A percentile compares a stretch with the other conserved stretches of the same genome.
phyloP scores from a whole-genome alignment of 1,140 invertebrate genomes.

The Battus philenor region DNA sequence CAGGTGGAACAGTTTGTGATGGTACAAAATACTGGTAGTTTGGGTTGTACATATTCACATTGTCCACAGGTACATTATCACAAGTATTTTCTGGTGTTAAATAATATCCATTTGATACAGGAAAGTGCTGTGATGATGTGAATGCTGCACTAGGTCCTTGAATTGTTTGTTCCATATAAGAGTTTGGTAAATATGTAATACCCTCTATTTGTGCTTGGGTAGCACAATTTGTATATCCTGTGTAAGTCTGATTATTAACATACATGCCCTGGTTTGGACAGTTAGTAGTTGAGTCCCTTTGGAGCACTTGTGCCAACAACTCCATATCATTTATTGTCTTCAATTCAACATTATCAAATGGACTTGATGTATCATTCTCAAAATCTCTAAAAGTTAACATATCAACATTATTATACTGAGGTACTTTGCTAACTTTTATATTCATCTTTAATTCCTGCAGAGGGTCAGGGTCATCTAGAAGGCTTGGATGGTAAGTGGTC shows the following conservation, averaged over 20 bases:
- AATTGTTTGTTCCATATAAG: constrained; percentile 51
- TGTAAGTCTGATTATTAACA: constrained; percentile 37
- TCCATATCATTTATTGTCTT: constrained; percentile 94
- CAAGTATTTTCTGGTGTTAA: constrained; percentile 42
- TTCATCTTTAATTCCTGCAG: constrained; percentile 56
- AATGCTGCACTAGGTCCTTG: constrained; percentile 49
- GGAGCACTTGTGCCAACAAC: constrained; percentile 84
- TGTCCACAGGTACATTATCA: constrained; percentile 48
- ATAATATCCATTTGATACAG: constrained; percentile 54
- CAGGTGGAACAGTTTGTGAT: constrained; percentile 34
- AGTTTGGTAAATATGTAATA: constrained; percentile 45
- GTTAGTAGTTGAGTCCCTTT: constrained; percentile 43
- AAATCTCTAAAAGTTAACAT: constrained; percentile 86
- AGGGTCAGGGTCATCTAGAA: constrained; percentile 70
- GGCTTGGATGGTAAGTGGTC: constrained; percentile 43
- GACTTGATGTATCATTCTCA: constrained; percentile 91
- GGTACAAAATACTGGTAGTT: constrained; percentile 66
- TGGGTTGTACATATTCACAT: constrained; percentile 53
- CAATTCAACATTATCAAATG: constrained; percentile 93
- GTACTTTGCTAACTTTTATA: constrained; percentile 46
- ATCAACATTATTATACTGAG: constrained; percentile 61
- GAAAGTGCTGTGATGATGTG: constrained; percentile 47
- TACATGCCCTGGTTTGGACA: constrained; percentile 35
- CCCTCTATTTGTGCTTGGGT: constrained; percentile 55
- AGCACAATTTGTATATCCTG: constrained; percentile 48